A percentile compares a stretch with the other conserved stretches of the same genome.
Evolutionary conservation across 35 echinoderm and acorn worm species (phyloP).

Genomic region (Lytechinus pictus): DNA sequence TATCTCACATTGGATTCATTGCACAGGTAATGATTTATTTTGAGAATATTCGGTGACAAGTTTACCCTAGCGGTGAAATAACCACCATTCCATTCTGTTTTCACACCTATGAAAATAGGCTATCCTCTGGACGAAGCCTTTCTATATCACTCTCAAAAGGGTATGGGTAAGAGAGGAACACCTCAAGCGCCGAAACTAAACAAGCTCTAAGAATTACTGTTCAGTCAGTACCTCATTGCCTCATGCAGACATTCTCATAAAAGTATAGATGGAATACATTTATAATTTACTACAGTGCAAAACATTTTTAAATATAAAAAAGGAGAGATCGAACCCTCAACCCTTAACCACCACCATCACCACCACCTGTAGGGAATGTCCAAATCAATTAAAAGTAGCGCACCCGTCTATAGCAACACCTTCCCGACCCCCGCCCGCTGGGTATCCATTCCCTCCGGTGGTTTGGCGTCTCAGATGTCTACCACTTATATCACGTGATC

Average conservation of each 20-base stretch:
- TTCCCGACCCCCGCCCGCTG: not conserved
- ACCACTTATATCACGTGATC: not conserved
- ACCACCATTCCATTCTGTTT: not conserved
- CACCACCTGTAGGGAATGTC: not conserved
- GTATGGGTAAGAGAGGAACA: not conserved
- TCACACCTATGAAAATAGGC: not conserved
- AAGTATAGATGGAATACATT: not conserved
- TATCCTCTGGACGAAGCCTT: not conserved
- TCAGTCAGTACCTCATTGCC: not conserved
- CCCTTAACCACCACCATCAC: not conserved
- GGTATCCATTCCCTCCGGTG: not conserved
- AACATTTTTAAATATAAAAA: not conserved
- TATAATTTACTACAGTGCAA: not conserved
- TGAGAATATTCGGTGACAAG: constrained; percentile 18
- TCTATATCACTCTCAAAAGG: not conserved
- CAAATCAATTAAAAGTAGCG: constrained; percentile 21
- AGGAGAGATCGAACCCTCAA: not conserved
- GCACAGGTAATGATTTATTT: constrained; percentile 39
- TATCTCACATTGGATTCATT: not conserved
- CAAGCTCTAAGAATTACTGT: not conserved
- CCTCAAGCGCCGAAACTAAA: not conserved
- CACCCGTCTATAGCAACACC: constrained; percentile 25
- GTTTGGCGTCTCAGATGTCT: constrained; percentile 28
- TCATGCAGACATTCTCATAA: not conserved
- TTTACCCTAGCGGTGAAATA: constrained; percentile 8